A percentile compares a stretch with the other conserved stretches of the same genome.
Conservation (phyloP, 2,797 vertebrate species). For the Clarias fuscus region DNA sequence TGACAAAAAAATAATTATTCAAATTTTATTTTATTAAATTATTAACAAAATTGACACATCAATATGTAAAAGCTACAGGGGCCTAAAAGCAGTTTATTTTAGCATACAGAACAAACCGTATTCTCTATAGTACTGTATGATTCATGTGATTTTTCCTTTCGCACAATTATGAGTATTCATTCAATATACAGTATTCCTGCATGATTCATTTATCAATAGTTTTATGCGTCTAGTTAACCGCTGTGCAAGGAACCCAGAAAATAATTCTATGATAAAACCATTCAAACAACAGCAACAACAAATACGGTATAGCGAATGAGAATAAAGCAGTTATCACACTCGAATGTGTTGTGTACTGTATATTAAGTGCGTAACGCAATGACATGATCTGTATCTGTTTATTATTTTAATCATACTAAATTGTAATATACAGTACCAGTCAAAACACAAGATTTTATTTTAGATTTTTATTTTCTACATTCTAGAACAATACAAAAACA, state of each 20-base stretch:
- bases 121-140: background rate
- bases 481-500: no score
- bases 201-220: background rate
- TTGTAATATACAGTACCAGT: no score
- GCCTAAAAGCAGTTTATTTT: no score
- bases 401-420: background rate
- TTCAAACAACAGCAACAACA: no score
- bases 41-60: no score
- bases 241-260: background rate
- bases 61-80: no score
- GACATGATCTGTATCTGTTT: background rate
- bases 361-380: background rate
- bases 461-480: no score
- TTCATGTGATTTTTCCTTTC: background rate
- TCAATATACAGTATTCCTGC: background rate
- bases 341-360: background rate
- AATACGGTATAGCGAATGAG: no score
- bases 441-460: no score
- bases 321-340: background rate
- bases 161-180: background rate
- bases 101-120: no score
- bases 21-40: no score
- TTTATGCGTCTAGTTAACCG: background rate
- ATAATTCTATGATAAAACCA: background rate
- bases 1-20: no score